A percentile compares a stretch with the other conserved stretches of the same genome.
These are phyloP conservation scores for Poeciliopsis turrubarensis DNA, from an alignment of 2,113 vertebrate genomes.

Conservation along the genomic window DNA sequence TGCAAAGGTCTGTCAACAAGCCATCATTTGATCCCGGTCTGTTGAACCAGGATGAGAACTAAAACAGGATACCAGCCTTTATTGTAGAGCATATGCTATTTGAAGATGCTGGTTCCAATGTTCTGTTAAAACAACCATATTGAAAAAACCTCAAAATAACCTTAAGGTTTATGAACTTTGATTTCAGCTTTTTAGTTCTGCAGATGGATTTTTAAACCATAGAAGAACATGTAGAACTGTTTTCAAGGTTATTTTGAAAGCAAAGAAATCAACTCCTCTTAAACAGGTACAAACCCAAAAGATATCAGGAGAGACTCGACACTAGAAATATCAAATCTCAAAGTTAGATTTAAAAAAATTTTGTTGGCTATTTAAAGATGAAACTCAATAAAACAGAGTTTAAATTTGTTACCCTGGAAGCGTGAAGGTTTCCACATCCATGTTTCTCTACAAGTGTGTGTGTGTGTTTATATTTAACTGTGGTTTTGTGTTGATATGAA, in stretches of 20 bases:
- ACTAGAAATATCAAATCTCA: neutral
- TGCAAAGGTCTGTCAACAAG: too few relatives aligned
- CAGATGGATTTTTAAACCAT: too few relatives aligned
- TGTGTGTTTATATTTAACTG: conserved; percentile 12
- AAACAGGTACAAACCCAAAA: neutral
- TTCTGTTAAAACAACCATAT: neutral
- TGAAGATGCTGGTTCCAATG: neutral
- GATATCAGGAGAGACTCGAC: neutral
- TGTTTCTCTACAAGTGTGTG: conserved; percentile 17
- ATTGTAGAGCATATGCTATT: too few relatives aligned
- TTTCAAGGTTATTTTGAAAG: too few relatives aligned
- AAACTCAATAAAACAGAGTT: neutral
- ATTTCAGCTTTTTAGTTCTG: neutral
- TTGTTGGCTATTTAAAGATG: neutral
- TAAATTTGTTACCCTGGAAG: neutral
- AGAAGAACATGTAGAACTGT: too few relatives aligned
- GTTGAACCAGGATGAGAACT: too few relatives aligned
- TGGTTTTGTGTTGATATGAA: conserved; percentile 26
- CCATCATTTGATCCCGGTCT: too few relatives aligned
- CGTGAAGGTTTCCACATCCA: conserved; percentile 1
- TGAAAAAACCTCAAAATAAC: neutral
- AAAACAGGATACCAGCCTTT: too few relatives aligned
- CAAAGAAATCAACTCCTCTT: too few relatives aligned
- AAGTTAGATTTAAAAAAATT: neutral
- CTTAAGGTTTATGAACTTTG: neutral